These are phyloP conservation scores for Lasioglossum oenotherae DNA, from an alignment of 2,888 invertebrate species.

Conservation along the genomic window DNA sequence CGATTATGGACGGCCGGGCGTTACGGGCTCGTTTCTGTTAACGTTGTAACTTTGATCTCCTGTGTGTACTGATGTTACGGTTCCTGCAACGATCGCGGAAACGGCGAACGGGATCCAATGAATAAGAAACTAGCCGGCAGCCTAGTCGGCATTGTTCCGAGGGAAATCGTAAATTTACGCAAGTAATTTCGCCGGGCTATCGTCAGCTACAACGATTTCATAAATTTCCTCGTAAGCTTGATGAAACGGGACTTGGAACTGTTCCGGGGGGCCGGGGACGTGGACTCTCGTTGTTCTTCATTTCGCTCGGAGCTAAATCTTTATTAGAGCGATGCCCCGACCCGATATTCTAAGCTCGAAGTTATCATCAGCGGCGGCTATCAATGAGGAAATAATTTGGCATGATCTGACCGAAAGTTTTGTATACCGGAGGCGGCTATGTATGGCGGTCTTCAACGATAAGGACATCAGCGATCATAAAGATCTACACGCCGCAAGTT, in stretches of 20 bases:
- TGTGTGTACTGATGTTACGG: background rate
- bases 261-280: background rate
- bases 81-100: conserved; percentile 7
- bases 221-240: conserved; percentile 23
- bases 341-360: background rate
- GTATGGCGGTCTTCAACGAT: background rate
- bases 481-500: conserved; percentile 17
- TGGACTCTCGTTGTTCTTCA: background rate
- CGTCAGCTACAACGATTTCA: conserved; percentile 21
- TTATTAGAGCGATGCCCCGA: background rate
- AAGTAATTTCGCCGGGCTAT: conserved; percentile 24
- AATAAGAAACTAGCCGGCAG: conserved; percentile 31
- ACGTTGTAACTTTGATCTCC: conserved; percentile 3
- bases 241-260: conserved; percentile 2
- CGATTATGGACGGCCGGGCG: background rate
- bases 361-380: background rate
- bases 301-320: background rate
- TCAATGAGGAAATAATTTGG: background rate
- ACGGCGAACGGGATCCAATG: conserved; percentile 14
- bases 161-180: conserved; percentile 38
- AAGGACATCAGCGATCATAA: conserved; percentile 23
- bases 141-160: background rate
- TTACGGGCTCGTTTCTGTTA: conserved; percentile 10
- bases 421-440: background rate
- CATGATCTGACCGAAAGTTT: background rate